Percentiles rank a stretch among this genome's conserved stretches.
These are phyloP conservation scores for cat (Felis catus) DNA, from an alignment of 2,113 vertebrate genomes.

Conservation along the genomic window F.catus_Fca126_mat1.0 CM031412.1:50042001-50042500, in stretches of 20 bases:
- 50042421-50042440: not conserved
- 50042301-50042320: not conserved
- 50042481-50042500: not conserved
- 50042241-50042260: not conserved
- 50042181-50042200: not conserved
- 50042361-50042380: not conserved
- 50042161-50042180: not conserved
- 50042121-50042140: no score
- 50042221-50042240: not conserved
- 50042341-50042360: not conserved
- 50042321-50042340: not conserved
- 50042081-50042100: not conserved
- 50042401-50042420: not conserved
- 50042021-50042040: not conserved
- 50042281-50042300: not conserved
- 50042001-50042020: not conserved
- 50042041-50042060: not conserved
- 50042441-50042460: not conserved
- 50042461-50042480: not conserved
- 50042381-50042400: not conserved
- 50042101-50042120: no score
- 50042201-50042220: not conserved
- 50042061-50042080: not conserved
- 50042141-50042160: not conserved
- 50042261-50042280: not conserved